A percentile compares a stretch with the other conserved stretches of the same genome.
These are phyloP conservation scores for Brachionus sp. DNA, from an alignment of 1,140 invertebrate species.

Conservation along the genomic window DNA sequence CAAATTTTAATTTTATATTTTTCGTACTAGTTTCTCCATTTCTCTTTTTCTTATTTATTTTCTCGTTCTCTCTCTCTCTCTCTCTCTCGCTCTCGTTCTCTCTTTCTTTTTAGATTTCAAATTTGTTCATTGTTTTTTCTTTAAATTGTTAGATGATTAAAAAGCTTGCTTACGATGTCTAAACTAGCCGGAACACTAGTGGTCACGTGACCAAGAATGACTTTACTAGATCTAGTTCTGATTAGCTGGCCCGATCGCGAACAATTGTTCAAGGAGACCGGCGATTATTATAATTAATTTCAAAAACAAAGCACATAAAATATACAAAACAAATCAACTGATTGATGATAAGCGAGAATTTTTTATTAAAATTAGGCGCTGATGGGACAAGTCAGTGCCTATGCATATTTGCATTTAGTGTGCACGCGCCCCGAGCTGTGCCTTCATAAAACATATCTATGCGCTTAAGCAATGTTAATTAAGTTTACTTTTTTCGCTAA, in stretches of 20 bases:
- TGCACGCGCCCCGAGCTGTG: neutral
- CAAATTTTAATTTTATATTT: slow-evolving; percentile 26
- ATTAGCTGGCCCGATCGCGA: neutral
- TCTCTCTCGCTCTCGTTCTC: neutral
- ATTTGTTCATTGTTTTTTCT: neutral
- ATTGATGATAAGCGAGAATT: slow-evolving; percentile 2
- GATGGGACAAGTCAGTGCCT: neutral
- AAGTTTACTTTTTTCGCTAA: slow-evolving; percentile 12
- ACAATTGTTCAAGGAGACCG: neutral
- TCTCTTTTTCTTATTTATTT: neutral
- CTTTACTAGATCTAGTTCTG: neutral
- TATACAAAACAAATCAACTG: neutral
- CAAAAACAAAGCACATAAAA: neutral
- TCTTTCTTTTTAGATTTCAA: neutral
- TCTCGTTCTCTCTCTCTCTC: neutral
- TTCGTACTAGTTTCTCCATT: slow-evolving; percentile 1
- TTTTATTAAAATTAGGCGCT: slow-evolving; percentile 9
- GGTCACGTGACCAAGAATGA: neutral
- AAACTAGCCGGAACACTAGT: neutral
- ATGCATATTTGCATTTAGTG: neutral
- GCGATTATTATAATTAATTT: neutral
- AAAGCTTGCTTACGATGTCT: neutral
- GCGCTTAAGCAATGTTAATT: slow-evolving; percentile 23
- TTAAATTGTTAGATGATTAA: neutral
- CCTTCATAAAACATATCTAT: neutral